Conservation (phyloP, 2,888 invertebrate species). For the Hydroisotoma schaefferi region DNA sequence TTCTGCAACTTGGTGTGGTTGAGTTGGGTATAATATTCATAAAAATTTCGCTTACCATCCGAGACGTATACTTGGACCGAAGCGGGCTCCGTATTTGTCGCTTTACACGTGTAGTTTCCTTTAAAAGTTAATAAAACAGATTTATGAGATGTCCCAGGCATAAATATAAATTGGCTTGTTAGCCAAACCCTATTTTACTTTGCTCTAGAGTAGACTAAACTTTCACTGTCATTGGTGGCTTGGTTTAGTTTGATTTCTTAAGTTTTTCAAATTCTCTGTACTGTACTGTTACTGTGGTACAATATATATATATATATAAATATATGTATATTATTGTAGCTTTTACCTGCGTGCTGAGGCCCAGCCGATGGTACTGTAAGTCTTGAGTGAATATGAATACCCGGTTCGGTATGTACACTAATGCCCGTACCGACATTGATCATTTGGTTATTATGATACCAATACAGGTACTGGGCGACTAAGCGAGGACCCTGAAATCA, state of each 20-base stretch:
- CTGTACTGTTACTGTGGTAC: too few species aligned
- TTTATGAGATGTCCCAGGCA: neutral
- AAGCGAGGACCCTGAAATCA: constrained; percentile 73
- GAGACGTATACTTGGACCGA: constrained; percentile 86
- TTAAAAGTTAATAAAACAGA: constrained; percentile 53
- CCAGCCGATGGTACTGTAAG: constrained; percentile 54
- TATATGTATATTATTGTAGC: neutral
- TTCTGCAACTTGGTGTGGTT: too few species aligned
- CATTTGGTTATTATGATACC: constrained; percentile 92
- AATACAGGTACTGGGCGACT: constrained; percentile 87
- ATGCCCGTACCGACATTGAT: constrained; percentile 76
- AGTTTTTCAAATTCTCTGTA: too few species aligned
- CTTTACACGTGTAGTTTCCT: constrained; percentile 87
- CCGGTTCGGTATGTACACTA: constrained; percentile 76
- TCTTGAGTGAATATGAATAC: constrained; percentile 62
- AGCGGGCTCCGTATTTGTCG: constrained; percentile 82
- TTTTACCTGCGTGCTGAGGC: constrained; percentile 43
- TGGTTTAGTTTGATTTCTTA: too few species aligned
- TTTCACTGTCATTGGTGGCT: too few species aligned
- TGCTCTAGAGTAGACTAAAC: too few species aligned
- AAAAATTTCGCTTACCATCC: constrained; percentile 76
- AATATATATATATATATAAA: too few species aligned
- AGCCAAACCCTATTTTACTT: too few species aligned
- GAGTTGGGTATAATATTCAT: too few species aligned
- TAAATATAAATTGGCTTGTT: neutral